Evolutionary conservation across 2,888 invertebrate species (phyloP), one percentile per base, ranked within the genome.

Genomic region (Trachelus tabidus): DNA sequence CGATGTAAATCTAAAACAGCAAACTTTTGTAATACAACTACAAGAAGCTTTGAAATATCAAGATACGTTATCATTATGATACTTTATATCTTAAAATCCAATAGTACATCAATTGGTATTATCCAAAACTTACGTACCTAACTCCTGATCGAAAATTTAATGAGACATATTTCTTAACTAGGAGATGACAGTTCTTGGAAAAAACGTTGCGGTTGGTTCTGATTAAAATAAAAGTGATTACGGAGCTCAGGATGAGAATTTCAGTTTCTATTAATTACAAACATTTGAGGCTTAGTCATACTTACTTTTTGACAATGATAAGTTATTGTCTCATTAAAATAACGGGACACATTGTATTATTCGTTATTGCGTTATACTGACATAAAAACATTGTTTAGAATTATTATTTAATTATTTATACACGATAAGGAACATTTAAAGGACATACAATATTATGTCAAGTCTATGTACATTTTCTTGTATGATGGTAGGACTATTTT

Each of bases 401-500:
- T 56, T 56, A 56, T 56, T 9, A 56, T 56, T 56, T 23, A 56
- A 6, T 23, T 56, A 56, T 23, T 56, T 56, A 56, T 56, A 56
- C 23, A 56, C 56, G 23, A 68, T 31, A 69, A 80, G 83, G 81
- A 84, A 83, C 81, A 84, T 81, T 79, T 79, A 80, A 76, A 78
- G 79, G 73, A 77, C 79, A 83, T 76, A 84, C 79, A 81, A 82
- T 9, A 56, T 56, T 56, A 56, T 87, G 83, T 86, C 82, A 85
- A 84, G 85, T 85, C 83, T 85, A 85, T 86, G 85, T 86, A 86
- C 85, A 86, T 77, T 84, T 85, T 84, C 74, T 79, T 78, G 78
- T 78, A 78, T 78, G 78, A 78, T 78, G 78, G 69, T 78, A 78
- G 78, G 78, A 78, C 78, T 78, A 78, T 78, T 78, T 69, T 71